Conservation (phyloP, 1,140 invertebrate genomes). For the Phymastichus coffea region DNA sequence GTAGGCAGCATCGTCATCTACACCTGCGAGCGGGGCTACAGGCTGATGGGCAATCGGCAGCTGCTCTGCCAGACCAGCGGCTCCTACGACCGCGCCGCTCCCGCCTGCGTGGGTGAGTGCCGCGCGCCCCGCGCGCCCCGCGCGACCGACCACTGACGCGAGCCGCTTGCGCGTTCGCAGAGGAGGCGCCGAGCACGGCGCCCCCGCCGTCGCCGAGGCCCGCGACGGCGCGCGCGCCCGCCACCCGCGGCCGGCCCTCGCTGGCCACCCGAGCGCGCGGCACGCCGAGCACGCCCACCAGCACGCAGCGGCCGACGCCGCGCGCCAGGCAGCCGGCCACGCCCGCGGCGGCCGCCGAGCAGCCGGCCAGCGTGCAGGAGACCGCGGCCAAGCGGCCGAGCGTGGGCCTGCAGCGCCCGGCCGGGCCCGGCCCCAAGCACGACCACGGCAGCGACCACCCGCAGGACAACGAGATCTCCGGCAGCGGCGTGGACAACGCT, state of each 20-base stretch:
- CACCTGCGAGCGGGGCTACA: constrained; percentile 70
- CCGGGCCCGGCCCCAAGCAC: background rate
- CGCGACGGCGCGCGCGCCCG: background rate
- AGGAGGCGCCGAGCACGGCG: constrained; percentile 1
- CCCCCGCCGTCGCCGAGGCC: background rate
- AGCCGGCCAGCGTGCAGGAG: constrained; percentile 47
- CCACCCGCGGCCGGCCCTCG: constrained; percentile 35
- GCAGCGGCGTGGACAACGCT: constrained; percentile 57
- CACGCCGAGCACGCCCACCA: constrained; percentile 15
- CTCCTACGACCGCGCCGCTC: constrained; percentile 74
- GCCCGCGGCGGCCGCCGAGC: constrained; percentile 32
- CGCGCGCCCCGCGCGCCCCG: background rate
- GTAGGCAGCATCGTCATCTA: constrained; percentile 75
- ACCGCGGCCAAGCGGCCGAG: constrained; percentile 44
- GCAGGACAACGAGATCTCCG: constrained; percentile 61
- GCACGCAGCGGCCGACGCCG: constrained; percentile 8
- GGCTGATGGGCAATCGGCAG: constrained; percentile 67
- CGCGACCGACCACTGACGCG: background rate
- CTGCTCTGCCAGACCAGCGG: constrained; percentile 75
- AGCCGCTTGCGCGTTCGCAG: background rate
- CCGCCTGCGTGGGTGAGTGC: constrained; percentile 68
- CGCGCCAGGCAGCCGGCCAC: background rate
- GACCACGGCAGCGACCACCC: constrained; percentile 51
- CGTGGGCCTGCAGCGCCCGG: constrained; percentile 41
- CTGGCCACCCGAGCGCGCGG: constrained; percentile 45